phyloP scores from a whole-genome alignment of 1,140 invertebrate genomes.

The Galleria mellonella region DNA sequence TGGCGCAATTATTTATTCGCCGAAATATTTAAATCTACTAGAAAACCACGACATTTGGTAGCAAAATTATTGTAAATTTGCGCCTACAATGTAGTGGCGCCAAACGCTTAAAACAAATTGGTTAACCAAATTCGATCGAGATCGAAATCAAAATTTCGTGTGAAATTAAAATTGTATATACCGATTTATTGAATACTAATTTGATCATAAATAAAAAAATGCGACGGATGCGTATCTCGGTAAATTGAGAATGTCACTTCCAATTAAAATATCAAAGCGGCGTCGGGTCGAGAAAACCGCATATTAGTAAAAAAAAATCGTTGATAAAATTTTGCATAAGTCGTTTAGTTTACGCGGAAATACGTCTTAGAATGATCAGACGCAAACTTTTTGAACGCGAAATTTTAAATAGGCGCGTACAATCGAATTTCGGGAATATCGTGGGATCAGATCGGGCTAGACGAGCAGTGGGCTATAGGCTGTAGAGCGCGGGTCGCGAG shows the following conservation, averaged over 20 bases:
- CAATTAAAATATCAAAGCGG: conserved; percentile 38
- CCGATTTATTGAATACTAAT: conserved; percentile 1
- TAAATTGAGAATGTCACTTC: conserved; percentile 9
- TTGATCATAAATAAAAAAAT: conserved; percentile 13
- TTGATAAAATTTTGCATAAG: no score
- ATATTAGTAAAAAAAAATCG: background rate
- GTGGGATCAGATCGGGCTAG: no score
- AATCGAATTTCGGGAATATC: no score
- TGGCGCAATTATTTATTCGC: conserved; percentile 18
- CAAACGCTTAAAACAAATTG: conserved; percentile 27
- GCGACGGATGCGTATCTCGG: conserved; percentile 64
- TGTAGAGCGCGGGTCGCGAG: conserved; percentile 26
- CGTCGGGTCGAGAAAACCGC: conserved; percentile 49
- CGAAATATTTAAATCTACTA: background rate
- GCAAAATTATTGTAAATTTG: conserved; percentile 14
- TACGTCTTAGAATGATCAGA: no score
- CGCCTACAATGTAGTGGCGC: conserved; percentile 38
- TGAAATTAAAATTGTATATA: conserved; percentile 14
- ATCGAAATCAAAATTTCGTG: background rate
- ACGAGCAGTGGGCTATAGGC: conserved; percentile 7
- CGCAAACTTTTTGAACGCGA: no score
- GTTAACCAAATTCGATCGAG: background rate
- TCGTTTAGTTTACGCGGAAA: no score
- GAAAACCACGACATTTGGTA: background rate
- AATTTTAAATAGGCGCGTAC: conserved; percentile 9